Base-by-base conservation (phyloP, 2,113 vertebrate genomes). In the Cyanoderma ruficeps region DNA sequence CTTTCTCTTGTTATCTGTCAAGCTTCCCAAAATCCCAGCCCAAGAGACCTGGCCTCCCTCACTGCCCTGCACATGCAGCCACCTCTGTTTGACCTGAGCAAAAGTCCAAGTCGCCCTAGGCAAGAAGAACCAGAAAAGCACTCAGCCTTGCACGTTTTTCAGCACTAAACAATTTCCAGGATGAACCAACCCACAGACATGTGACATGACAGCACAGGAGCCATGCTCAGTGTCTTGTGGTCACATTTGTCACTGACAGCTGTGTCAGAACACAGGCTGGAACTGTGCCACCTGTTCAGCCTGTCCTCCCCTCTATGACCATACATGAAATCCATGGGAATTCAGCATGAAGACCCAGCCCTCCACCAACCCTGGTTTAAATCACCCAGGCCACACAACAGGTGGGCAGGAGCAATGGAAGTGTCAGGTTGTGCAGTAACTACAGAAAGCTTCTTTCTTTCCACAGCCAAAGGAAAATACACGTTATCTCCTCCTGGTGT, bases 161-260 rank as follows among this genome's bases (percentile, higher is more conserved):
- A 80, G 68, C 53, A 55, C 39, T 39, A 4, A 80, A 71, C 16
- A 30, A 37, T 30, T 76, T 59, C 80, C 60, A 96, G 39, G 52
- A 59, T 5, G 5, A 94, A 77, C 21, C 23, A 78, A 39, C 5
- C 31, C 69, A 35, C 17, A 35, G 44, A 37, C 24, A 78, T 0
- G 0, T 4, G 13, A 75, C 2, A 1, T 2, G 24, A 68, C 5
- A 6, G 42, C 71, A 65, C 22, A 0, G 0, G 30, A 18, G 35
- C 12, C 35, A 23, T 0, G 2, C 37, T 88, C 50, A 25, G 55
- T 8, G 33, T 55, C 83, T 68, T 56, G 39, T 13, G 24, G 61
- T 35, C 11, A 1, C 35, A 19, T 59, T n/a, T 91, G 50, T 52
- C 64, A 89, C 42, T 56, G 64, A 42, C 50, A 90, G 9, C 52